These are phyloP conservation scores for Lutraria rhynchaena DNA, from an alignment of 1,140 invertebrate species.

Conservation along the genomic window DNA sequence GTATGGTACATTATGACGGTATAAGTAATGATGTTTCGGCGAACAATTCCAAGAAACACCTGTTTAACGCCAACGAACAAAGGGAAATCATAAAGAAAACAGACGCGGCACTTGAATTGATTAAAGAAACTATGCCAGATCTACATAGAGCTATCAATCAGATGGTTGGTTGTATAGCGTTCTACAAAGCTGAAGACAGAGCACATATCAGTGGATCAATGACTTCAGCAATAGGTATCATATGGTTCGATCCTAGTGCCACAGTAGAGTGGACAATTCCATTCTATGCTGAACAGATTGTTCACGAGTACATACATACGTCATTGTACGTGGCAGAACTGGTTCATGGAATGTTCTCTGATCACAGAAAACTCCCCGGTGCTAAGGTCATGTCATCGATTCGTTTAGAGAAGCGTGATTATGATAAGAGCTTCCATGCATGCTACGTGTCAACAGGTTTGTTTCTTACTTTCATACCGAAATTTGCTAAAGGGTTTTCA, in stretches of 20 bases:
- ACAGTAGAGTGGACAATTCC: constrained; percentile 2
- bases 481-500: no score
- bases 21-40: background rate
- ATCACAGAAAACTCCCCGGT: background rate
- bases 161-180: background rate
- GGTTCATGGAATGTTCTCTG: constrained; percentile 20
- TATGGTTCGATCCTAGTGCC: constrained; percentile 20
- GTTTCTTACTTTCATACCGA: no score
- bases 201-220: constrained; percentile 6
- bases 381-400: constrained; percentile 17
- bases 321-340: constrained; percentile 18
- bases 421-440: constrained; percentile 24
- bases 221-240: constrained; percentile 9
- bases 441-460: constrained; percentile 19
- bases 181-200: constrained; percentile 16
- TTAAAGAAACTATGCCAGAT: background rate
- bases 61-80: no score
- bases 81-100: no score
- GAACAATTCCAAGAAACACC: no score
- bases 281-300: constrained; percentile 22
- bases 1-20: background rate
- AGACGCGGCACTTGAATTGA: no score
- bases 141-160: background rate
- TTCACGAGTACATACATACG: constrained; percentile 23
- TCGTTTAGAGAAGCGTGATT: constrained; percentile 4